phyloP scores from a whole-genome alignment of 2,888 invertebrate species.

The Apodemia mormo region DNA sequence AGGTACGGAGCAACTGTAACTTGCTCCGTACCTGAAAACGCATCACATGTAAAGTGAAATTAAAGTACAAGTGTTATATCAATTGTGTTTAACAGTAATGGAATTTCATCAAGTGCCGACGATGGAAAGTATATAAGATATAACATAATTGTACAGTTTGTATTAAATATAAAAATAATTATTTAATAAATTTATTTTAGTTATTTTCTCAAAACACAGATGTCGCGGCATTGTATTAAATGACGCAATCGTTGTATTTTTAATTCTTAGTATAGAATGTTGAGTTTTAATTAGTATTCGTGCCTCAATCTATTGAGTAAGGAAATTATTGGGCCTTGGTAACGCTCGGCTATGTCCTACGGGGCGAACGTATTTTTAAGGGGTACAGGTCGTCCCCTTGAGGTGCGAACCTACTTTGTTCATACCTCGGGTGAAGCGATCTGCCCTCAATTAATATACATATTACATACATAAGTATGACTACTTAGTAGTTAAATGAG shows the following conservation, averaged over 20 bases:
- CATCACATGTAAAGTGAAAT: no score
- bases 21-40: no score
- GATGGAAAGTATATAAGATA: no score
- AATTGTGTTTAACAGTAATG: no score
- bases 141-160: no score
- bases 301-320: constrained; percentile 99
- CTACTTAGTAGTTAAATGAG: no score
- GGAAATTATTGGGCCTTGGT: constrained; percentile 98
- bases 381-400: constrained; percentile 93
- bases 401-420: constrained; percentile 89
- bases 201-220: background rate
- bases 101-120: no score
- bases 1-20: no score
- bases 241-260: background rate
- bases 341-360: constrained; percentile 90
- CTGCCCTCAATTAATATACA: no score
- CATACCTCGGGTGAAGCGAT: constrained; percentile 89
- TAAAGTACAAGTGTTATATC: no score
- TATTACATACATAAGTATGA: no score
- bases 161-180: no score
- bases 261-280: background rate
- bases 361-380: constrained; percentile 85
- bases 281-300: constrained; percentile 55
- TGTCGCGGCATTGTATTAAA: background rate
- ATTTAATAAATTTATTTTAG: background rate